Conservation (phyloP, 2,888 invertebrate genomes). For the Macaria notata region DNA sequence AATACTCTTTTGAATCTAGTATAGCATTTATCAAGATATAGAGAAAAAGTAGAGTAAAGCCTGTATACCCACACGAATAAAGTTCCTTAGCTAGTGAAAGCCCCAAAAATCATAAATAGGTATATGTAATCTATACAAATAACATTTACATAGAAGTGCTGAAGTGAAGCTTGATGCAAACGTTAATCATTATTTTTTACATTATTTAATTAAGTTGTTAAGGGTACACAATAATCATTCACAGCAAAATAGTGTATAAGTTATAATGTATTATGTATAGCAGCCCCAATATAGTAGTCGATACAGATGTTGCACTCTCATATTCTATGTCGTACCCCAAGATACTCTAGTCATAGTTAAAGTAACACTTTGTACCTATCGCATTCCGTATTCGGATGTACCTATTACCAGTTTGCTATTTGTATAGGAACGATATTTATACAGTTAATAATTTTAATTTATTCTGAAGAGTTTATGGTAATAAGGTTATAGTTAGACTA, state of each 20-base stretch:
- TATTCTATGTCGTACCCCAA: conserved; percentile 36
- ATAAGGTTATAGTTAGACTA: too few species aligned
- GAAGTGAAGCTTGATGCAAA: too few species aligned
- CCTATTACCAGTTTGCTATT: conserved; percentile 20
- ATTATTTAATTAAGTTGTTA: too few species aligned
- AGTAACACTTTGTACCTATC: conserved; percentile 7
- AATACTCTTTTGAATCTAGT: neutral
- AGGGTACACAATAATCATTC: too few species aligned
- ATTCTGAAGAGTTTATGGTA: too few species aligned
- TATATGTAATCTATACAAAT: too few species aligned
- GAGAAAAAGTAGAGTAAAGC: neutral
- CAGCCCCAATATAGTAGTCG: conserved; percentile 44
- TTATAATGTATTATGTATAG: conserved; percentile 31
- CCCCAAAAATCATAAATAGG: conserved; percentile 10
- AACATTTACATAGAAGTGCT: too few species aligned
- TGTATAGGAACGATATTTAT: too few species aligned
- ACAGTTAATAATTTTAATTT: too few species aligned
- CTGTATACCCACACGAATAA: neutral
- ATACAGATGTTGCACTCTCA: conserved; percentile 6
- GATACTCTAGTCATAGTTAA: conserved; percentile 29
- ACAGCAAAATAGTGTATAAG: too few species aligned
- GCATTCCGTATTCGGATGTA: conserved; percentile 53
- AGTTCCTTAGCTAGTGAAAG: conserved; percentile 23
- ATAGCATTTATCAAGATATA: neutral
- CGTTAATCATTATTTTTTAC: too few species aligned